These are phyloP conservation scores for Fukomys damarensis DNA, from an alignment of 2,113 vertebrate species.

Conservation along the genomic window DNA sequence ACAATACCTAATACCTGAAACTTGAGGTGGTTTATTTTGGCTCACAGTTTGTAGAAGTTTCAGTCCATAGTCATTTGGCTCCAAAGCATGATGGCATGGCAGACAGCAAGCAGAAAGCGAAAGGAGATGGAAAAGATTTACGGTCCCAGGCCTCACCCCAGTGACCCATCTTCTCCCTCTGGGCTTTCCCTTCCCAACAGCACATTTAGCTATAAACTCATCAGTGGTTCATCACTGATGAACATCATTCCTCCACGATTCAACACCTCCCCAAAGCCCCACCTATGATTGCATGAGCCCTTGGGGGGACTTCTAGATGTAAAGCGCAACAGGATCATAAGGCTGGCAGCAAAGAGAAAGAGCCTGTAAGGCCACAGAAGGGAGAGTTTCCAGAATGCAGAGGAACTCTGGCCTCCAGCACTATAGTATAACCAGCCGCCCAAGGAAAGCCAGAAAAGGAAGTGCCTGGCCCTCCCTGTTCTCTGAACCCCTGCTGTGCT, in stretches of 20 bases:
- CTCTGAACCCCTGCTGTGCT: neutral
- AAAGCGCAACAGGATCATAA: neutral
- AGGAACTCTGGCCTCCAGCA: neutral
- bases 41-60: neutral
- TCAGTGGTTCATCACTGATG: neutral
- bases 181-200: neutral
- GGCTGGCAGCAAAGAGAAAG: neutral
- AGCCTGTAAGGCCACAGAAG: neutral
- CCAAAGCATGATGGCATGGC: neutral
- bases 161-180: neutral
- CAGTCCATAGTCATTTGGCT: neutral
- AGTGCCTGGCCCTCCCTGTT: neutral
- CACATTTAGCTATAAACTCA: neutral
- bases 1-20: neutral
- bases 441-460: neutral
- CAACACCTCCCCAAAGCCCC: neutral
- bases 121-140: neutral
- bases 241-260: neutral
- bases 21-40: neutral
- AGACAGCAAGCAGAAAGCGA: neutral
- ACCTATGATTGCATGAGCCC: neutral
- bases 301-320: neutral
- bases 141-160: neutral
- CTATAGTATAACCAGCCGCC: neutral
- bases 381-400: neutral